Percentiles rank a stretch among this genome's conserved stretches.
These are phyloP conservation scores for Ploceus nigricollis DNA, from an alignment of 2,113 vertebrate species.

Conservation along the genomic window DNA sequence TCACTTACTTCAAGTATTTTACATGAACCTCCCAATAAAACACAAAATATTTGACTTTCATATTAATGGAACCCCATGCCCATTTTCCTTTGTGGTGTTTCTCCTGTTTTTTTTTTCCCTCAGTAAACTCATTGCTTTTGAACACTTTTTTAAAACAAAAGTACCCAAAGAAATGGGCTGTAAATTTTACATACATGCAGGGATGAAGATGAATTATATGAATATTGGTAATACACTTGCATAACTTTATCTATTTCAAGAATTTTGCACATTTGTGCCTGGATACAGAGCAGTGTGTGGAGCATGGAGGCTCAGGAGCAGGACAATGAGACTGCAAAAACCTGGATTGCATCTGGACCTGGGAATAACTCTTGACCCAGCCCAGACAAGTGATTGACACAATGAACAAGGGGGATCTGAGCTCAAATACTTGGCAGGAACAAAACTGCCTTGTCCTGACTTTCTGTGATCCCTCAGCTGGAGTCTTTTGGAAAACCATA, in stretches of 20 bases:
- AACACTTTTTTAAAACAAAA: not conserved
- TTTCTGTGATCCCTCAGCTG: constrained; percentile 58
- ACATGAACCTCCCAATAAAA: not conserved
- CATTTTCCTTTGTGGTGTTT: not conserved
- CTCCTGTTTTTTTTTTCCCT: not conserved
- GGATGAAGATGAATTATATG: not conserved
- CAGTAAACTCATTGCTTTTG: not conserved
- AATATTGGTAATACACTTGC: not conserved
- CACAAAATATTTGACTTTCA: not conserved
- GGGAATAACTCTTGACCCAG: constrained; percentile 71
- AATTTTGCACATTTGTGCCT: not conserved
- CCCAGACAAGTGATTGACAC: constrained; percentile 68
- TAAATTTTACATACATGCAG: not conserved
- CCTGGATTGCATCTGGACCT: constrained; percentile 60
- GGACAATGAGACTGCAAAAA: constrained; percentile 34
- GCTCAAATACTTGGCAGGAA: constrained; percentile 24
- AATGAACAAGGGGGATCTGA: constrained; percentile 18
- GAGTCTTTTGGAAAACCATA: constrained; percentile 63
- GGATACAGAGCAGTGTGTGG: not conserved
- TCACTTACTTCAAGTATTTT: not conserved
- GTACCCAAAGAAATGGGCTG: not conserved
- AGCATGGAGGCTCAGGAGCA: not conserved
- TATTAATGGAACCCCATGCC: not conserved
- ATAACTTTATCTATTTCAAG: not conserved
- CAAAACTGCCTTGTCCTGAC: constrained; percentile 52